Conservation (phyloP, 1,140 invertebrate genomes). For the Eumeta japonica region DNA sequence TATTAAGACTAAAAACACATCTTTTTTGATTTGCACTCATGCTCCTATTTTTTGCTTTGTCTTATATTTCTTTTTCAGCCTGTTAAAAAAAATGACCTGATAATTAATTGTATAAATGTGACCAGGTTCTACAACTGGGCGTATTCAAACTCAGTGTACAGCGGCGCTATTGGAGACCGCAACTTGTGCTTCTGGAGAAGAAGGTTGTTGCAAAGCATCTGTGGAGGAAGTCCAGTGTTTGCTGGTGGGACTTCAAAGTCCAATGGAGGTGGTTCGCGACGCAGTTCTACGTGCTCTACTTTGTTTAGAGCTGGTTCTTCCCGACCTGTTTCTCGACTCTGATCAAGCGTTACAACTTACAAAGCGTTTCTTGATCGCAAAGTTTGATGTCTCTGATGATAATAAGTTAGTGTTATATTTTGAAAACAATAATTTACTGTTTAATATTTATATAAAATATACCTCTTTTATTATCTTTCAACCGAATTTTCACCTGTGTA, state of each 20-base stretch:
- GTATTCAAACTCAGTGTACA: slow-evolving; percentile 75
- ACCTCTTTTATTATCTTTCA: too few species aligned
- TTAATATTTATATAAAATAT: too few species aligned
- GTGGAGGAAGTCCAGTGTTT: slow-evolving; percentile 75
- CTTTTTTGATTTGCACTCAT: too few species aligned
- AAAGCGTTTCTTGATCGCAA: slow-evolving; percentile 75
- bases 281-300: slow-evolving; percentile 73
- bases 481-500: too few species aligned
- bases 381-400: slow-evolving; percentile 69
- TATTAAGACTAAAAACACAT: too few species aligned
- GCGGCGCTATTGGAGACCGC: slow-evolving; percentile 76
- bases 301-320: slow-evolving; percentile 66
- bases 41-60: too few species aligned
- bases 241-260: slow-evolving; percentile 74
- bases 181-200: slow-evolving; percentile 64
- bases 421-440: too few species aligned
- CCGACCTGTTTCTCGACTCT: slow-evolving; percentile 62
- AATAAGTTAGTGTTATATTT: slow-evolving; percentile 56
- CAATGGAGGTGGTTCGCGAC: slow-evolving; percentile 69
- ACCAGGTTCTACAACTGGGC: slow-evolving; percentile 62
- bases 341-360: slow-evolving; percentile 63
- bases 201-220: slow-evolving; percentile 62
- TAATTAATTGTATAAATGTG: neutral
- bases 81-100: too few species aligned
- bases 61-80: slow-evolving; percentile 1